These are phyloP conservation scores for Brachionus angularis DNA, from an alignment of 1,140 invertebrate genomes.

Conservation along the genomic window DNA sequence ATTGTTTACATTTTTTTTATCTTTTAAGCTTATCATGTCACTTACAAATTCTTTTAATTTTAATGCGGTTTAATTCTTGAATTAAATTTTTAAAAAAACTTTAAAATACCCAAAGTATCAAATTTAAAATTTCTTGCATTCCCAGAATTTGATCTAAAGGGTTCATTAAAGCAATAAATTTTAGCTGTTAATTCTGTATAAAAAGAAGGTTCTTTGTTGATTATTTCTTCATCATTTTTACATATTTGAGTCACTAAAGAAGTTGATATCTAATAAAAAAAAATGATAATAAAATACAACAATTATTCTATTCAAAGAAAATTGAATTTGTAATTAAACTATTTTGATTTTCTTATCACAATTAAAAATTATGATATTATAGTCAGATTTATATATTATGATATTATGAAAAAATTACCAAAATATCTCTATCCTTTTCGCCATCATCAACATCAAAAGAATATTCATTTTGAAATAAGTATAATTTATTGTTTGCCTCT, in stretches of 20 bases:
- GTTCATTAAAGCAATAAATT: slow-evolving; percentile 34
- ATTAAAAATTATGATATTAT: too few relatives aligned
- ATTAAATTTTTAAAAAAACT: neutral
- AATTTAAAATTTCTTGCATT: slow-evolving; percentile 35
- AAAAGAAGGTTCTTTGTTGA: neutral
- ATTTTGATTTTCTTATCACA: too few relatives aligned
- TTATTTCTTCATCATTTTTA: slow-evolving; percentile 33
- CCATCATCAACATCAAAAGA: slow-evolving; percentile 39
- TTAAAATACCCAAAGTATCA: slow-evolving; percentile 36
- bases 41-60: neutral
- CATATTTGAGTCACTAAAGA: slow-evolving; percentile 37
- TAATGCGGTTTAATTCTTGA: neutral
- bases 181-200: slow-evolving; percentile 33
- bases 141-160: slow-evolving; percentile 23
- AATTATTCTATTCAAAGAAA: neutral
- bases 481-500: neutral
- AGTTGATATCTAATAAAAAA: neutral
- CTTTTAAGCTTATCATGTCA: neutral
- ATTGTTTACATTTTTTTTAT: neutral
- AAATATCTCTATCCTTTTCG: slow-evolving; percentile 34
- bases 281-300: too few relatives aligned
- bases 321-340: too few relatives aligned
- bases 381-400: too few relatives aligned
- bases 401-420: slow-evolving; percentile 21
- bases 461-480: slow-evolving; percentile 36